phyloP scores from a whole-genome alignment of 2,888 invertebrate species.

The Amblyjoppa proteus region DNA sequence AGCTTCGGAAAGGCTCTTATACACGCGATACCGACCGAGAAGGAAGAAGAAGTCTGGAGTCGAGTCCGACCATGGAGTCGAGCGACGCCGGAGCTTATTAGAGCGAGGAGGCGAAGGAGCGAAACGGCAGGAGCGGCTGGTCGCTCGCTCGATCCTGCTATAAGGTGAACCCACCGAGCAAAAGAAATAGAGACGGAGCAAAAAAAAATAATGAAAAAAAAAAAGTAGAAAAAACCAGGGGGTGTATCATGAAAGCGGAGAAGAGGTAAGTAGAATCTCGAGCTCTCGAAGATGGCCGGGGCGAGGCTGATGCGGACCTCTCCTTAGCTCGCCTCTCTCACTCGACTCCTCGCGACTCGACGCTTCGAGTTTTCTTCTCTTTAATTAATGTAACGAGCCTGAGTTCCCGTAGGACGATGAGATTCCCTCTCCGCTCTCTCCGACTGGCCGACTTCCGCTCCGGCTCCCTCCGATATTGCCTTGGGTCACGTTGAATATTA shows the following conservation, averaged over 20 bases:
- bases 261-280: conserved; percentile 49
- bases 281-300: conserved; percentile 53
- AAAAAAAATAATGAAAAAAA: conserved; percentile 23
- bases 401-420: conserved; percentile 64
- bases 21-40: conserved; percentile 11
- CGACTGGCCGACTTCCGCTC: conserved; percentile 51
- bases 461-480: conserved; percentile 58
- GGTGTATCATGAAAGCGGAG: conserved; percentile 31
- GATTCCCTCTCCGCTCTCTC: conserved; percentile 41
- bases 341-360: conserved; percentile 21
- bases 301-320: conserved; percentile 24
- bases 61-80: conserved; percentile 24
- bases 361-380: conserved; percentile 62
- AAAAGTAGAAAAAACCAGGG: neutral
- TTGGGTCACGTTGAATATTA: conserved; percentile 59
- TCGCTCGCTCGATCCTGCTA: conserved; percentile 37
- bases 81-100: conserved; percentile 59
- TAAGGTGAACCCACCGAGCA: conserved; percentile 16
- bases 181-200: conserved; percentile 19
- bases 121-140: conserved; percentile 31
- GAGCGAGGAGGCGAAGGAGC: conserved; percentile 43
- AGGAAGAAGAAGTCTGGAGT: conserved; percentile 19
- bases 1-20: conserved; percentile 1
- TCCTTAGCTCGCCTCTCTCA: conserved; percentile 10
- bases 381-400: conserved; percentile 69